These are phyloP conservation scores for Scophthalmus maximus DNA, from an alignment of 2,113 vertebrate species.

Conservation along the genomic window DNA sequence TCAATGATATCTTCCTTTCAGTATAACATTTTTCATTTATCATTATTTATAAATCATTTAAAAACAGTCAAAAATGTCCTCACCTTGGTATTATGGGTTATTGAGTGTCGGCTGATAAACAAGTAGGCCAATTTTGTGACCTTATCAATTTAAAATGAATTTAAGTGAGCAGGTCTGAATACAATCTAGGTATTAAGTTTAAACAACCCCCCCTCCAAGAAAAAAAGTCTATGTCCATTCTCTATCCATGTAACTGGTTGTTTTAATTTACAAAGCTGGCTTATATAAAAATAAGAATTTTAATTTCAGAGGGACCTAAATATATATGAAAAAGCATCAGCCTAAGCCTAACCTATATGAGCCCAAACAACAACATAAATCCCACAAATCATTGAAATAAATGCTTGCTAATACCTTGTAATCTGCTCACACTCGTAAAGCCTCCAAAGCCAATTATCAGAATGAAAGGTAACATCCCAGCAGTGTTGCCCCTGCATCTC, in stretches of 20 bases:
- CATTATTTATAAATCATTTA: too few relatives aligned
- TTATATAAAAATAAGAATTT: conserved; percentile 1
- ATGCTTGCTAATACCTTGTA: conserved; percentile 69
- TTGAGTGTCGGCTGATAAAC: too few relatives aligned
- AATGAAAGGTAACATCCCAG: conserved; percentile 73
- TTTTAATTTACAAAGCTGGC: not conserved
- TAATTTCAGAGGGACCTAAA: conserved; percentile 1
- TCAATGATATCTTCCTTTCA: too few relatives aligned
- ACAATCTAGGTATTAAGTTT: too few relatives aligned
- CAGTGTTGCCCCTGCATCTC: conserved; percentile 42
- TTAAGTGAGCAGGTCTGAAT: not conserved
- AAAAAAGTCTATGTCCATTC: not conserved
- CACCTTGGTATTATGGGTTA: too few relatives aligned
- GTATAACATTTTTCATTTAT: too few relatives aligned
- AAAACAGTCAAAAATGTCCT: too few relatives aligned
- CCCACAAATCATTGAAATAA: conserved; percentile 66
- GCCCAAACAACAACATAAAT: conserved; percentile 50
- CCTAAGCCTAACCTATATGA: conserved; percentile 39
- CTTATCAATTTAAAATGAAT: not conserved
- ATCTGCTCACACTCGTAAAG: conserved; percentile 72
- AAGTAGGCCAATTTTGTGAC: too few relatives aligned
- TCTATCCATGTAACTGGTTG: not conserved
- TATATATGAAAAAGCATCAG: conserved; percentile 1
- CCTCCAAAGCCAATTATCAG: conserved; percentile 69
- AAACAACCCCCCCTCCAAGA: too few relatives aligned